A percentile compares a stretch with the other conserved stretches of the same genome.
These are phyloP conservation scores for Chrysomallon squamiferum DNA, from an alignment of 1,140 invertebrate species.

Conservation along the genomic window DNA sequence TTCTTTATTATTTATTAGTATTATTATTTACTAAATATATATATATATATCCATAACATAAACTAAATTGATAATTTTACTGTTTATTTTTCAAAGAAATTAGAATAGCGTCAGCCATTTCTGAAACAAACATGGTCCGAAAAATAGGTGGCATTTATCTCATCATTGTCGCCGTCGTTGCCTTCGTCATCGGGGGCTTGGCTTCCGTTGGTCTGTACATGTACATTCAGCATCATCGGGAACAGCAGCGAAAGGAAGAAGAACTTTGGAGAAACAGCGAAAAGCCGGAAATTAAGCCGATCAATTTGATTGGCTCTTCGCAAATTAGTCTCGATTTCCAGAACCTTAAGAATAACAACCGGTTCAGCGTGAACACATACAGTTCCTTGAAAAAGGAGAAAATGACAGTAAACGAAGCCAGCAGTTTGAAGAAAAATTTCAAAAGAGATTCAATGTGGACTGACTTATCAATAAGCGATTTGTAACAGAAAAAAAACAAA, in stretches of 20 bases:
- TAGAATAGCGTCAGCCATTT: too few relatives aligned
- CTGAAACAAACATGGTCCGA: not conserved
- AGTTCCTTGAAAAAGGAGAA: slow-evolving; percentile 12
- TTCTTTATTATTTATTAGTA: too few relatives aligned
- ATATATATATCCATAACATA: too few relatives aligned
- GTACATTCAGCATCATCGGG: slow-evolving; percentile 27
- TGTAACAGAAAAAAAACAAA: too few relatives aligned
- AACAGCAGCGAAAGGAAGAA: slow-evolving; percentile 16
- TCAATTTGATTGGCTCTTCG: slow-evolving; percentile 18
- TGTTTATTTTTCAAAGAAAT: too few relatives aligned
- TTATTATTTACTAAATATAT: too few relatives aligned
- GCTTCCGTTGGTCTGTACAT: slow-evolving; percentile 31
- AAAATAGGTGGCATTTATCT: slow-evolving; percentile 31
- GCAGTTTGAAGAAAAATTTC: slow-evolving; percentile 7
- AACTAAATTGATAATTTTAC: too few relatives aligned
- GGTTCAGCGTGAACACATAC: slow-evolving; percentile 5
- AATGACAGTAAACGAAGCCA: slow-evolving; percentile 11
- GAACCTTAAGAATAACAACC: not conserved
- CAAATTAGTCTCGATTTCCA: slow-evolving; percentile 29
- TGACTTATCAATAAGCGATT: slow-evolving; percentile 9
- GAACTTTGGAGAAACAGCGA: slow-evolving; percentile 11
- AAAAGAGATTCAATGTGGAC: slow-evolving; percentile 16
- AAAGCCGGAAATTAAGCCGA: slow-evolving; percentile 9
- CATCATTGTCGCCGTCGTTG: slow-evolving; percentile 27
- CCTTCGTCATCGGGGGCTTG: slow-evolving; percentile 41